Percentiles rank a stretch among this genome's conserved stretches.
These are phyloP conservation scores for Galbula dea DNA, from an alignment of 2,113 vertebrate species.

Conservation along the genomic window DNA sequence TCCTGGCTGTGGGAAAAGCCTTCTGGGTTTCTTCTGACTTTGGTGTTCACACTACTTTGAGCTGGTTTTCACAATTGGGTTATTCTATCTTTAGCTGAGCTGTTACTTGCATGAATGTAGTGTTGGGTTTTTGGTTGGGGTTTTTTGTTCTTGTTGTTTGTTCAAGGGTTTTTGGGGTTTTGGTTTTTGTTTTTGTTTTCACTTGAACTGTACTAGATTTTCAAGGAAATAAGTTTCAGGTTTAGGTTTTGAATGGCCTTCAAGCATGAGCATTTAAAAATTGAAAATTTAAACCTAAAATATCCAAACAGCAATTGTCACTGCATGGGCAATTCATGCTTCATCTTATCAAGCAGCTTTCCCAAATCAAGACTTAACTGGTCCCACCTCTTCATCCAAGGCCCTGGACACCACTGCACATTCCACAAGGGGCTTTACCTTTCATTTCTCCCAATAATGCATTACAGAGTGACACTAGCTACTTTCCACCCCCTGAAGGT, in stretches of 20 bases:
- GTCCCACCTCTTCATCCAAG: neutral
- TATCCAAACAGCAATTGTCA: rapidly evolving
- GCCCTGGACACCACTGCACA: neutral
- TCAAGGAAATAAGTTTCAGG: neutral
- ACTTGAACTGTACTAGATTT: neutral
- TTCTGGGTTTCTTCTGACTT: neutral
- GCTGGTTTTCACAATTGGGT: neutral
- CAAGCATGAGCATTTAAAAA: neutral
- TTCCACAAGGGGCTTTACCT: neutral
- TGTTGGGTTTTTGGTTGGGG: neutral
- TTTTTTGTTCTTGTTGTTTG: neutral
- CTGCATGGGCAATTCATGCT: neutral
- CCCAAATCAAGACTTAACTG: neutral
- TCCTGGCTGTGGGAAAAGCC: neutral
- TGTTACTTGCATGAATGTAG: neutral
- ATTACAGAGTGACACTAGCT: neutral
- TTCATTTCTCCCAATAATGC: neutral
- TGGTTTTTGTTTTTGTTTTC: neutral
- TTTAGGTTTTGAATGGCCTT: neutral
- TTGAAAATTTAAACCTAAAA: neutral
- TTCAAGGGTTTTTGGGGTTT: neutral
- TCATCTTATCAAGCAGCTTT: neutral
- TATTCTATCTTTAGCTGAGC: neutral
- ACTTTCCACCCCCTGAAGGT: neutral
- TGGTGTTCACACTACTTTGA: neutral